phyloP scores from a whole-genome alignment of 2,113 vertebrate genomes.

The Mugil cephalus region DNA sequence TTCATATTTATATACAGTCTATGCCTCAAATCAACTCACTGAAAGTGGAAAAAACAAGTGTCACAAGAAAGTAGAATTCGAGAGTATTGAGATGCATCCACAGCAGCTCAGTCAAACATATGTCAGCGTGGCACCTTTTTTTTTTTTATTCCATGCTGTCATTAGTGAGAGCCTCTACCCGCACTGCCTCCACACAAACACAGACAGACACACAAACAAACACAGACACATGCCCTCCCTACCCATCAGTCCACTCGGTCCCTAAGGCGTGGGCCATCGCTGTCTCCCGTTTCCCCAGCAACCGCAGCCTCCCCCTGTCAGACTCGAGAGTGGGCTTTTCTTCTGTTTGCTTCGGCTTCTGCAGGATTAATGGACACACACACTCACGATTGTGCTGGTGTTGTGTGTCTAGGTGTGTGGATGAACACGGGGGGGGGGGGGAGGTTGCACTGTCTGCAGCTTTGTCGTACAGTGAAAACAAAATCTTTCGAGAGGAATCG shows the following conservation, averaged over 20 bases:
- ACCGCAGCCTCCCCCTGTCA: conserved; percentile 64
- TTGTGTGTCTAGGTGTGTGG: conserved; percentile 29
- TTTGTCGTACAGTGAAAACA: neutral
- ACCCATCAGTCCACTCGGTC: conserved; percentile 51
- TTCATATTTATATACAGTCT: no score
- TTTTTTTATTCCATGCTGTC: conserved; percentile 5
- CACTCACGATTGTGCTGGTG: conserved; percentile 18
- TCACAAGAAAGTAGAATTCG: neutral
- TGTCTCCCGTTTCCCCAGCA: conserved; percentile 74
- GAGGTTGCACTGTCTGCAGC: neutral
- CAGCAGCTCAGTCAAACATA: conserved; percentile 4
- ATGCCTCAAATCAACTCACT: no score
- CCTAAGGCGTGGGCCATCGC: conserved; percentile 60
- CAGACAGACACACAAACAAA: conserved; percentile 27
- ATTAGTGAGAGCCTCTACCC: conserved; percentile 24
- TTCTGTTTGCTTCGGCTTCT: conserved; percentile 56
- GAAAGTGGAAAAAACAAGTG: no score
- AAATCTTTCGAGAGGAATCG: conserved; percentile 11
- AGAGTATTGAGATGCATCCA: conserved; percentile 6
- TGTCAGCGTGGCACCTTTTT: neutral
- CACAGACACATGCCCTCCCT: conserved; percentile 37
- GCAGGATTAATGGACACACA: conserved; percentile 54
- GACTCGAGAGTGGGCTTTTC: conserved; percentile 36
- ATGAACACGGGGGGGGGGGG: neutral
- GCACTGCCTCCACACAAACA: neutral